phyloP scores from a whole-genome alignment of 1,140 invertebrate species.

The Danaus plexippus region DNA sequence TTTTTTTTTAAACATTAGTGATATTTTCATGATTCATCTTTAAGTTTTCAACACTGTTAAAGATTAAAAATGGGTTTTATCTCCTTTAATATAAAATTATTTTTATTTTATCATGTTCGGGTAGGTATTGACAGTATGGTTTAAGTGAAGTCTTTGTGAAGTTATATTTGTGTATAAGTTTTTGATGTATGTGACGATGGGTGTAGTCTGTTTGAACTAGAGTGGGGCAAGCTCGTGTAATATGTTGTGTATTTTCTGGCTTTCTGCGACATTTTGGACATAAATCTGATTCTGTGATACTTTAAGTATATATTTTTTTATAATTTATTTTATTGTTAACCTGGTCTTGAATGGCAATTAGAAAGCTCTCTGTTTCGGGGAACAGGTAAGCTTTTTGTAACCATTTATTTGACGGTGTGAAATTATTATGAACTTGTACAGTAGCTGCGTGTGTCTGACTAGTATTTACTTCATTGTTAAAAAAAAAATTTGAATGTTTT shows the following conservation, averaged over 20 bases:
- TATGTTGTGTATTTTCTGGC: conserved; percentile 27
- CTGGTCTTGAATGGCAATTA: conserved; percentile 38
- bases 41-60: too few relatives aligned
- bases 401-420: conserved; percentile 29
- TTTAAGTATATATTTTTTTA: conserved; percentile 30
- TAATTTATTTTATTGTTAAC: conserved; percentile 30
- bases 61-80: too few relatives aligned
- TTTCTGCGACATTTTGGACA: conserved; percentile 16
- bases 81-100: too few relatives aligned
- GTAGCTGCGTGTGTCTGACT: conserved; percentile 18
- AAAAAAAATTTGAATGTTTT: conserved; percentile 21
- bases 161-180: conserved; percentile 19
- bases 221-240: conserved; percentile 22
- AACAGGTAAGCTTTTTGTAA: conserved; percentile 21
- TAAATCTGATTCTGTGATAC: conserved; percentile 9
- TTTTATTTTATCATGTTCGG: too few relatives aligned
- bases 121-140: conserved; percentile 15
- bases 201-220: conserved; percentile 20
- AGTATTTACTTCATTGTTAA: conserved; percentile 9
- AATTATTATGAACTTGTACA: conserved; percentile 14
- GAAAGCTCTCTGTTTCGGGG: conserved; percentile 31
- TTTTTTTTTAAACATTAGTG: too few relatives aligned
- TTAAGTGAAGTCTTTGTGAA: conserved; percentile 7
- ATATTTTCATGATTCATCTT: too few relatives aligned
- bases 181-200: conserved; percentile 19